Base-by-base conservation (phyloP, 2,113 vertebrate species). In the Gymnogyps californianus region DNA sequence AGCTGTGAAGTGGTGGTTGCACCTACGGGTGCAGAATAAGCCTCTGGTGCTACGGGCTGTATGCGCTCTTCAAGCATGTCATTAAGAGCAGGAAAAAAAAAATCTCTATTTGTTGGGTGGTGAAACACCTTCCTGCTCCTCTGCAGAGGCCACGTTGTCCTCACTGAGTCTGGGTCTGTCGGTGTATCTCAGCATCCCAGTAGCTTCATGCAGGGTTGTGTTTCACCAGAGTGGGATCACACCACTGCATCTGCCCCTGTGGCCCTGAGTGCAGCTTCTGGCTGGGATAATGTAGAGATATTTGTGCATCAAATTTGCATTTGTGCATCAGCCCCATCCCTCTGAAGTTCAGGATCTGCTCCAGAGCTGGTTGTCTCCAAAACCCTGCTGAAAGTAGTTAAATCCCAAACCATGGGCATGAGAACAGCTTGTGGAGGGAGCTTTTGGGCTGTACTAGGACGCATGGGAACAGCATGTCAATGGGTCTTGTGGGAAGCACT, bases 51-150 rank as follows among this genome's bases (percentile, higher is more conserved):
- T 54, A 7, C 1, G 9, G 62, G 10, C 25, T 82, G 29, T 34
- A 6, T 28, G 20, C 10, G 3, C 2, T 47, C 46, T 64, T 80
- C 31, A 65, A 61, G 40, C 1, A 0, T 38, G 16, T 19, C 1
- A 21, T 19, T 67, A 54, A 72, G 22, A 67, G 26, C 9, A 19
- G 16, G 24, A 6, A 20, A 34, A 17, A 21, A 29, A 17, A n/a
- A 14, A 32, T 26, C 3, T 49, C n/a, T 51, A 3, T 86, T 65
- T 54, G 19, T 47, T 62, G 29, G 31, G 16, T 58, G 14, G 38
- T 47, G 25, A 67, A 87, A n/a, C 13, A 51, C 47, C 16, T 67
- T 79, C 18, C 16, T 64, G 20, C 17, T 55, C 22, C 8, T 83
- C 44, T 90, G 82, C 85, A 59, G 61, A 47, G 29, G 22, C 32